A percentile compares a stretch with the other conserved stretches of the same genome.
phyloP scores from a whole-genome alignment of 2,888 invertebrate species.

The Dryobota labecula region DNA sequence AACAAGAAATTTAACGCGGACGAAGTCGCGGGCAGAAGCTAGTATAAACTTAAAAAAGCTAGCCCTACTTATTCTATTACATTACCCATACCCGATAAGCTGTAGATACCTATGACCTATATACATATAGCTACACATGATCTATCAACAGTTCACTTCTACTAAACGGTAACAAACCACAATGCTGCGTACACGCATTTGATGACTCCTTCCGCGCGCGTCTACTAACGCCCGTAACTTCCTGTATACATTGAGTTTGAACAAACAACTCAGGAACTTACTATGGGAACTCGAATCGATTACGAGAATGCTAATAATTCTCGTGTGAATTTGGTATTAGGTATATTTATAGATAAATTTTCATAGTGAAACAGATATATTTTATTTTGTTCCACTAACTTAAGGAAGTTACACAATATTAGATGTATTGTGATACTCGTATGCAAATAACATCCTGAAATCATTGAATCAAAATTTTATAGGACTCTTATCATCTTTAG shows the following conservation, averaged over 20 bases:
- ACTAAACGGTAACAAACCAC: slow-evolving; percentile 30
- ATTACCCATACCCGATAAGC: neutral
- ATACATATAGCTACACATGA: neutral
- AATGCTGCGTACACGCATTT: slow-evolving; percentile 50
- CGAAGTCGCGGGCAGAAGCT: too few relatives aligned
- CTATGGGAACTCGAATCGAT: slow-evolving; percentile 59
- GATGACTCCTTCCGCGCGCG: slow-evolving; percentile 56
- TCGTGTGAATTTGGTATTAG: neutral
- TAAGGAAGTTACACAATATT: neutral
- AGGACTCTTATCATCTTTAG: neutral
- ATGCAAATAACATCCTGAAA: too few relatives aligned
- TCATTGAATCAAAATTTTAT: neutral
- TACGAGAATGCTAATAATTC: neutral
- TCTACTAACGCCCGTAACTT: slow-evolving; percentile 64
- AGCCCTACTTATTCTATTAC: too few relatives aligned
- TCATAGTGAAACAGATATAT: neutral
- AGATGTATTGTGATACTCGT: too few relatives aligned
- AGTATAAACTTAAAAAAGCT: neutral
- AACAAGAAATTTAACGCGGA: too few relatives aligned
- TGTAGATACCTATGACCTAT: slow-evolving; percentile 8
- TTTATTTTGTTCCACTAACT: neutral
- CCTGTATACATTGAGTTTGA: slow-evolving; percentile 64
- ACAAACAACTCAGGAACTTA: slow-evolving; percentile 58
- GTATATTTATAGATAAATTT: neutral
- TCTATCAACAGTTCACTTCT: neutral